Base-by-base conservation (phyloP, 2,113 vertebrate genomes). In the Neogobius melanostomus region DNA sequence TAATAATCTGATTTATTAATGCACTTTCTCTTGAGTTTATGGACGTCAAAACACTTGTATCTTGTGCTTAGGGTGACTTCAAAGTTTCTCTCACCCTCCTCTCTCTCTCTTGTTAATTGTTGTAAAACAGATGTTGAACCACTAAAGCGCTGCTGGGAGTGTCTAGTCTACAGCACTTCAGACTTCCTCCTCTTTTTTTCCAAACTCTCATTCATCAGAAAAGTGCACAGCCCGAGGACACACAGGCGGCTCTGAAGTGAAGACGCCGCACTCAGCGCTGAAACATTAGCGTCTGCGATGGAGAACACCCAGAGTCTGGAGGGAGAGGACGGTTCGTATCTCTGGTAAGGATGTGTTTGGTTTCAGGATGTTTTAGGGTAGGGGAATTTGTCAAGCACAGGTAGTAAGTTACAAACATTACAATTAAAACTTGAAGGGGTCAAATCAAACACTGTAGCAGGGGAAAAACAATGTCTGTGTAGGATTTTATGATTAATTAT, bases 281-380 rank as follows among this genome's bases (percentile, higher is more conserved):
- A n/a, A 46, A n/a, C 42, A 5, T 1, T 17, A 49, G 46, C 14
- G 54, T 44, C 53, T 7, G 3, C n/a, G 2, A 91, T 91, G 89
- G 90, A 91, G 72, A 82, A 63, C 46, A 76, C 9, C 47, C 71
- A 65, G 69, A 84, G 0, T 64, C 86, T 74, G 65, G 90, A 89
- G 69, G 17, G 69, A 28, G 90, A 91, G 66, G 87, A 92, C 67
- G 74, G 79, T 50, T 62, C 82, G 11, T 82, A 88, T 75, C 82
- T 89, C 69, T 85, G 90, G 91, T 92, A 86, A 91, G 85, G n/a
- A 61, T 14, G 3, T 1, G 15, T 63, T 11, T 5, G 8, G 0
- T 1, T 6, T 8, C 4, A 3, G 54, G 3, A 8, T 12, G 9
- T 5, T 66, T 16, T 42, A 28, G 6, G 10, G 46, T 47, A 2